Evolutionary conservation across 23 tunicate genomes (phyloP).

Genomic region (Oikopleura vanhoeffeni): DNA sequence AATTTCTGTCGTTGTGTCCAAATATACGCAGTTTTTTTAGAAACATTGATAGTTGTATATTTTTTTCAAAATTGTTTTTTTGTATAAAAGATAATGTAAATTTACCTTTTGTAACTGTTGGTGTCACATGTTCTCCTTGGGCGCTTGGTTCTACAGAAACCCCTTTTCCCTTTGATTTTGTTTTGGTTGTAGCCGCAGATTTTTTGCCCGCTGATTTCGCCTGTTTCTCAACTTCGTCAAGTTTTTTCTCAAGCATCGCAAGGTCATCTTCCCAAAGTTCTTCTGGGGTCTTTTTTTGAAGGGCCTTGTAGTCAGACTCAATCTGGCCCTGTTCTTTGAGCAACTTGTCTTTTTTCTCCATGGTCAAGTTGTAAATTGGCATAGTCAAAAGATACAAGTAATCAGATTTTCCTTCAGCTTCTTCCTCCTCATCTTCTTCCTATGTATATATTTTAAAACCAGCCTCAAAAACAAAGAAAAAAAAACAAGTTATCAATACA

Average conservation of each 20-base stretch:
- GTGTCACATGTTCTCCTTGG: background rate
- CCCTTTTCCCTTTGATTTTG: background rate
- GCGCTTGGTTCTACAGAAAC: background rate
- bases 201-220: background rate
- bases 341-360: conserved; percentile 55
- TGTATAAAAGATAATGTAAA: no score
- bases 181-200: background rate
- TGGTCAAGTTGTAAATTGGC: conserved; percentile 77
- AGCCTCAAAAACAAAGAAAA: no score
- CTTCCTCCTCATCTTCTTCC: conserved; percentile 29
- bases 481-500: no score
- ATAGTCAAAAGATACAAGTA: conserved; percentile 71
- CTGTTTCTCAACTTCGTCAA: conserved; percentile 32
- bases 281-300: conserved; percentile 39
- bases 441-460: no score
- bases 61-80: no score
- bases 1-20: no score
- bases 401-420: conserved; percentile 28
- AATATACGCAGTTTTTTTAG: no score
- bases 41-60: no score
- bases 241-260: conserved; percentile 42
- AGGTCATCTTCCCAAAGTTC: conserved; percentile 55
- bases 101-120: no score
- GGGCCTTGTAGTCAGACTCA: conserved; percentile 36
- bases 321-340: conserved; percentile 36